phyloP scores from a whole-genome alignment of 2,888 invertebrate species.

The Heliconius sara region DNA sequence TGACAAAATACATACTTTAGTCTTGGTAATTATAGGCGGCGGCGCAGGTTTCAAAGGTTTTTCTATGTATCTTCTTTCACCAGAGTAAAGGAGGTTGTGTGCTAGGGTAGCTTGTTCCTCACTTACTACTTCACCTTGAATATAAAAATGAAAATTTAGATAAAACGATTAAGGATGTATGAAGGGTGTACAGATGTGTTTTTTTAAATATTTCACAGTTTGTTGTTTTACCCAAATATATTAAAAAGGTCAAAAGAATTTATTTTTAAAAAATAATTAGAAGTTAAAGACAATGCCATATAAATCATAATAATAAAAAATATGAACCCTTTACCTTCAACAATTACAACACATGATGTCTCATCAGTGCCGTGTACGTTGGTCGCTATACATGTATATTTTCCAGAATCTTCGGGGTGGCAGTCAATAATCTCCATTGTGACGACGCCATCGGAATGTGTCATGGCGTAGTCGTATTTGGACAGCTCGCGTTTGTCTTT shows the following conservation, averaged over 20 bases:
- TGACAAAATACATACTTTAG: slow-evolving; percentile 66
- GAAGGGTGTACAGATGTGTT: neutral
- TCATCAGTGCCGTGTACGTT: slow-evolving; percentile 98
- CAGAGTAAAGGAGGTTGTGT: slow-evolving; percentile 94
- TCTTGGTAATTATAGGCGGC: slow-evolving; percentile 87
- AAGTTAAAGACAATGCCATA: too few relatives aligned
- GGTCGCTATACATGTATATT: slow-evolving; percentile 96
- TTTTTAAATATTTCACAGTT: neutral
- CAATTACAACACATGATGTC: slow-evolving; percentile 97
- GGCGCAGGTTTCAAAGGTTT: slow-evolving; percentile 92
- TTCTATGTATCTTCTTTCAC: slow-evolving; percentile 94
- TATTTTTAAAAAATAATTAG: too few relatives aligned
- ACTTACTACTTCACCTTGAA: slow-evolving; percentile 89
- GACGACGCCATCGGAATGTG: slow-evolving; percentile 96
- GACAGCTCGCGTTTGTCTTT: slow-evolving; percentile 97
- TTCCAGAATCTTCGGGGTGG: slow-evolving; percentile 97
- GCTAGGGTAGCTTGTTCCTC: slow-evolving; percentile 93
- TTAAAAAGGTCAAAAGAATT: neutral
- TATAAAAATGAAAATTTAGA: neutral
- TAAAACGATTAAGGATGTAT: neutral
- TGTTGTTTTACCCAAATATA: neutral
- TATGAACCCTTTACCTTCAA: slow-evolving; percentile 88
- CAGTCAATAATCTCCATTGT: slow-evolving; percentile 98
- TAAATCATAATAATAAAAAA: too few relatives aligned
- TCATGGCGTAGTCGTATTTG: slow-evolving; percentile 95